Base-by-base conservation (phyloP, 1,140 invertebrate genomes). In the Agrypnia vestita region DNA sequence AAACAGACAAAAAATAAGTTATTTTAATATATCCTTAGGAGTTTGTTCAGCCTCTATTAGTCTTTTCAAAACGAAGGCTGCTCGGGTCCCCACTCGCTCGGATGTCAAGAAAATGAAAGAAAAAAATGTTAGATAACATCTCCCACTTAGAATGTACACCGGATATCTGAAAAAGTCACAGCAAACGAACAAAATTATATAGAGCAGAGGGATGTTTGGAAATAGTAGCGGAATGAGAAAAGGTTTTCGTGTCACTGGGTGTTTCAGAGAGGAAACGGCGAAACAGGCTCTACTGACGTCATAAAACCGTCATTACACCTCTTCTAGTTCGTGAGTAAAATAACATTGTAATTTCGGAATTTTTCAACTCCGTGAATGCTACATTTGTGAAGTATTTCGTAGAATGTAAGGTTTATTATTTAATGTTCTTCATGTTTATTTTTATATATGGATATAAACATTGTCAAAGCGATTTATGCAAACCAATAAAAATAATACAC, bases 231-330 rank as follows among this genome's bases (percentile, higher is more conserved):
- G 17, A 21, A 12, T 62, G 0, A 13, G 17, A 62, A 35, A 6
- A 35, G 17, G 17, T 62, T 10, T 62, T 62, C 35, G 19, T 25
- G 35, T n/a, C 19, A 35, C 61, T 64, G 10, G 61, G 3, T 64
- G 61, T 64, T 43, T 51, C 49, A 13, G 25, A 13, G 21, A 1
- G 19, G 21, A 64, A 15, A 51, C 49, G n/a, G n/a, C 11, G 49
- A 64, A 64, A n/a, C 61, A 64, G 35, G 21, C 61, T 64, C 61
- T 43, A 7, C 75, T 81, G 76, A 78, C 53, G 69, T 49, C 69
- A 81, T 78, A 81, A 81, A 77, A 81, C 76, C 76, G 47, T 74
- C 80, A 62, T 81, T 77, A 73, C 47, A 53, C 80, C 75, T 72
- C 25, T 73, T 77, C 55, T 49, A 71, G 35, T 64, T 49, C 73